These are phyloP conservation scores for Cladorhizidae sp. DNA, from an alignment of 37 sponge, comb jelly and placozoan species.

Conservation along the genomic window DNA sequence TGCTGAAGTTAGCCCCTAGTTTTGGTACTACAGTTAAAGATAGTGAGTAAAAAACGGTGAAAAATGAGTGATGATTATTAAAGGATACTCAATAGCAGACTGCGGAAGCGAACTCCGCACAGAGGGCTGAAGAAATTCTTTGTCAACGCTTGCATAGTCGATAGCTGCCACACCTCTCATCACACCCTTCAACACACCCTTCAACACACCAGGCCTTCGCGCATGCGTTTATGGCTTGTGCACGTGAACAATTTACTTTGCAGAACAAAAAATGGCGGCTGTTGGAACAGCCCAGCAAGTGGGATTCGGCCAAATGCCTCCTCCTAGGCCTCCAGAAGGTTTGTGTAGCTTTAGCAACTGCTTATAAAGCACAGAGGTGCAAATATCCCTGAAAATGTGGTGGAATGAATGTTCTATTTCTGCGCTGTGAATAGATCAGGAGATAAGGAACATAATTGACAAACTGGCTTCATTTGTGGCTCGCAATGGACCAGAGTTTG, in stretches of 20 bases:
- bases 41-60: no score
- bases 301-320: neutral
- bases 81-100: no score
- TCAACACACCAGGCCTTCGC: neutral
- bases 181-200: no score
- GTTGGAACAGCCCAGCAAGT: neutral
- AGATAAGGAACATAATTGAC: conserved; percentile 87
- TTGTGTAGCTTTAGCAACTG: neutral
- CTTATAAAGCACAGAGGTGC: neutral
- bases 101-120: no score
- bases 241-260: neutral
- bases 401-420: neutral
- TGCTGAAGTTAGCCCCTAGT: no score
- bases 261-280: conserved; percentile 25
- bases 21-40: no score
- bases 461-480: conserved; percentile 98
- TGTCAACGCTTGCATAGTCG: no score
- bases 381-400: neutral
- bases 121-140: no score
- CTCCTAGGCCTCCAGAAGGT: conserved; percentile 17
- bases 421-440: conserved; percentile 45
- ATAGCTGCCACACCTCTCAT: no score
- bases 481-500: conserved; percentile 97
- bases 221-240: neutral
- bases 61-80: no score